Percentiles rank a stretch among this genome's conserved stretches.
Conservation (phyloP, 1,140 invertebrate genomes). For the Euwallacea similis region DNA sequence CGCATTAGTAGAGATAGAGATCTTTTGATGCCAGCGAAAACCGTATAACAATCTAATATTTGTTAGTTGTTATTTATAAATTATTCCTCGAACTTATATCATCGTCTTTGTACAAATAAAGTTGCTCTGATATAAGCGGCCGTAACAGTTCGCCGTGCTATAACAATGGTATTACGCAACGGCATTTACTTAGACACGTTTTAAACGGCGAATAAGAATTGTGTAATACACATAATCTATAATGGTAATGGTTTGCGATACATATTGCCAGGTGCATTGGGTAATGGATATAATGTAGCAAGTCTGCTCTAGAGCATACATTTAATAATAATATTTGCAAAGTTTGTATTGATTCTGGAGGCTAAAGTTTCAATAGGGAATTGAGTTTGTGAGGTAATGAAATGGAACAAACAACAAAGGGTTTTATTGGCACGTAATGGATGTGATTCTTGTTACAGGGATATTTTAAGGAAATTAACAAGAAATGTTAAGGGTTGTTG, state of each 20-base stretch:
- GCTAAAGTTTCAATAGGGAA: too few relatives aligned
- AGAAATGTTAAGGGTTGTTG: too few relatives aligned
- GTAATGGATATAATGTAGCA: background rate
- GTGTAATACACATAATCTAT: conserved; percentile 10
- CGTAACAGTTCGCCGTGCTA: background rate
- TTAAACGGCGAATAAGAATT: conserved; percentile 4
- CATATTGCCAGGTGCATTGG: background rate
- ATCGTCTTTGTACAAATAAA: conserved; percentile 2
- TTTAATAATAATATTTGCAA: background rate
- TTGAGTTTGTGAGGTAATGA: too few relatives aligned
- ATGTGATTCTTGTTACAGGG: background rate
- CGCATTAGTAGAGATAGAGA: background rate
- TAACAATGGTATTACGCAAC: conserved; percentile 1
- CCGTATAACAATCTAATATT: too few relatives aligned
- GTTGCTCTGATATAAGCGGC: conserved; percentile 12
- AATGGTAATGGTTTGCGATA: conserved; percentile 3
- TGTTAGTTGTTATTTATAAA: too few relatives aligned
- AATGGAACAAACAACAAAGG: too few relatives aligned
- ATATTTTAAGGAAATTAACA: too few relatives aligned
- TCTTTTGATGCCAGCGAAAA: too few relatives aligned
- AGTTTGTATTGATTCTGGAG: background rate
- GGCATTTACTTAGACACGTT: conserved; percentile 3
- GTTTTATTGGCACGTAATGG: background rate
- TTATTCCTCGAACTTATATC: background rate
- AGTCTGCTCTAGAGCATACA: background rate